Evolutionary conservation across 2,888 invertebrate genomes (phyloP), one percentile per base, ranked within the genome.

Genomic region (Lasioglossum leucozonium): DNA sequence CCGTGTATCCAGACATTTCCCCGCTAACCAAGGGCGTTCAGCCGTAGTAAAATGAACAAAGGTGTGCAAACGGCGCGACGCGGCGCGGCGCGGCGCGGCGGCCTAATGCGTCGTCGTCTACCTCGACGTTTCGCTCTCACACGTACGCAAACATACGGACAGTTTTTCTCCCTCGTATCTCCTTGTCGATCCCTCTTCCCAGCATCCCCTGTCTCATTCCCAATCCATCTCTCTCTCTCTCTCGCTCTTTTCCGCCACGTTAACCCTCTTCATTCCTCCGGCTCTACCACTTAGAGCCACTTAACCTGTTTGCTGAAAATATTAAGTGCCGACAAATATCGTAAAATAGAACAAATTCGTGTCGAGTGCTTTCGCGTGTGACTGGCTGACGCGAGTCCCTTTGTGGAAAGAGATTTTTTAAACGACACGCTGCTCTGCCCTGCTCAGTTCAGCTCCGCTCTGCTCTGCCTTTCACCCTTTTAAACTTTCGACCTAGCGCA

Each of bases 231-330:
- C 30, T 58, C 22, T 51, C n/a, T 51, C 51, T 72, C 69, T 40
- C 11, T 30, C 55, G 55, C 58, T 62, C 47, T 55, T 42, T 65
- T 55, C 30, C 77, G 71, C 72, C 65, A 26, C 55, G 44, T 73
- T 77, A 79, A 34, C 80, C 83, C 83, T 77, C 88, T 82, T 85
- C 88, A 79, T 86, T 87, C 81, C 88, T 87, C 88, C 37, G 40
- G 82, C 74, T 87, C 89, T 88, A 85, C 92, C 92, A 93, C 92
- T 92, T 92, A 90, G 87, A 89, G 90, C 87, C 93, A 92, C 93
- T 93, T 92, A 92, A 91, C 91, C 90, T 93, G 93, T 93, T 93
- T 93, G 92, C 92, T 88, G 86, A 93, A 93, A 93, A 93, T 92
- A 92, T 93, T 92, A 92, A 92, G 91, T 90, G 88, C 87, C 88